Conservation (phyloP, 2,113 vertebrate species). For the Centropus bengalensis region DNA sequence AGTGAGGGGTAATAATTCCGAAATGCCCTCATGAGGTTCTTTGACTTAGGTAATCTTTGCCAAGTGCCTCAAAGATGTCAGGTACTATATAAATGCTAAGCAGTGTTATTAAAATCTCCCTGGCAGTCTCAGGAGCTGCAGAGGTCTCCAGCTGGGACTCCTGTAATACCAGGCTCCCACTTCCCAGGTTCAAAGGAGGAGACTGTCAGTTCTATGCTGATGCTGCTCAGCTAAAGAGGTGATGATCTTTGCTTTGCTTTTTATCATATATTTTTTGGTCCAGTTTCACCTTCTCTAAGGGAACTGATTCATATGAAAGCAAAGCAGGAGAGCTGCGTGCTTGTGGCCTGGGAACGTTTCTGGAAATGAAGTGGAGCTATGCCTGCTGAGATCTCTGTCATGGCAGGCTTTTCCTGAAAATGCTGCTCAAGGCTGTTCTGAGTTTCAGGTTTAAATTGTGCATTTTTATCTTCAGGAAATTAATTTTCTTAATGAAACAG, state of each 20-base stretch:
- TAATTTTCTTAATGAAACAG: not conserved
- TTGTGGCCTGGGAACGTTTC: not conserved
- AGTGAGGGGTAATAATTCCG: not conserved
- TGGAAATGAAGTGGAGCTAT: not conserved
- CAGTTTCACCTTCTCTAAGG: not conserved
- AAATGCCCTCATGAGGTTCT: not conserved
- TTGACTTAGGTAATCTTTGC: not conserved
- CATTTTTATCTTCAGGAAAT: not conserved
- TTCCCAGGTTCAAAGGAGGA: not conserved
- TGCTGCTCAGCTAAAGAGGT: not conserved
- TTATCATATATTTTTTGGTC: not conserved
- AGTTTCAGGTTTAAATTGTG: not conserved
- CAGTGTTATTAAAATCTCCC: not conserved
- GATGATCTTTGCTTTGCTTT: fast-evolving
- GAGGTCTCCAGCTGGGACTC: not conserved
- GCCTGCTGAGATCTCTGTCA: not conserved
- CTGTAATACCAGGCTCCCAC: fast-evolving
- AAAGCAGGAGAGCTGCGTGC: not conserved
- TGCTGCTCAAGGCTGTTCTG: not conserved
- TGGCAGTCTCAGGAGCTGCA: not conserved
- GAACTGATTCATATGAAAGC: not conserved
- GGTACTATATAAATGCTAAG: not conserved
- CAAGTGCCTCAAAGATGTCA: not conserved
- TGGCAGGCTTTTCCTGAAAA: conserved; percentile 9
- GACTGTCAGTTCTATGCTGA: fast-evolving